A percentile compares a stretch with the other conserved stretches of the same genome.
Conservation (phyloP, 1,140 invertebrate genomes). For the Cyphomyrmex costatus region DNA sequence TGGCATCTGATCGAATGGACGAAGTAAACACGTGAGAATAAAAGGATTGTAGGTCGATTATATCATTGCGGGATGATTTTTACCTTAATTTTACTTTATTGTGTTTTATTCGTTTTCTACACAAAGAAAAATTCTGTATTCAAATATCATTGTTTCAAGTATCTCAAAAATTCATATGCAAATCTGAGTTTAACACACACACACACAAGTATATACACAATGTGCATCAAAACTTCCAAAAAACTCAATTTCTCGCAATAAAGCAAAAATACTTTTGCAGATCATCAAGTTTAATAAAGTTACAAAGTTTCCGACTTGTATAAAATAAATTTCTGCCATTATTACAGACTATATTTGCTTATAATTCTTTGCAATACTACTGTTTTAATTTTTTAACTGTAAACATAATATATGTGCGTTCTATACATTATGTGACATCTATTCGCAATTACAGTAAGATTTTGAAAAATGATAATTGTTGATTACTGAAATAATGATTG, state of each 20-base stretch:
- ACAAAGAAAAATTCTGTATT: too few species aligned
- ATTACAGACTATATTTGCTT: background rate
- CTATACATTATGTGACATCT: too few species aligned
- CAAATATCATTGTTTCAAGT: too few species aligned
- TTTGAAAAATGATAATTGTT: background rate
- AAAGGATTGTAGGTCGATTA: background rate
- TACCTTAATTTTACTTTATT: conserved; percentile 27
- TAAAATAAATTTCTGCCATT: background rate
- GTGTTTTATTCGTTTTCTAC: background rate
- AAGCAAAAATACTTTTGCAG: background rate
- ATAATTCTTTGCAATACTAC: background rate
- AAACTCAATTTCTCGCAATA: conserved; percentile 1
- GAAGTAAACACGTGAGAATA: background rate
- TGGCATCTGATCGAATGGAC: background rate
- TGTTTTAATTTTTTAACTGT: background rate
- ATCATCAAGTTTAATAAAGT: background rate
- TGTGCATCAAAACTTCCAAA: background rate
- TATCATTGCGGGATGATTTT: background rate
- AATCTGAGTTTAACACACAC: too few species aligned
- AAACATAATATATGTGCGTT: background rate
- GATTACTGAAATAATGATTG: background rate
- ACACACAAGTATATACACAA: too few species aligned
- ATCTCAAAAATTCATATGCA: too few species aligned
- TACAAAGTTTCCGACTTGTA: background rate
- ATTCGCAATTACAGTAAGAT: conserved; percentile 1